Evolutionary conservation across 2,113 vertebrate species (phyloP).

Genomic region (Ariopsis seemanni): DNA sequence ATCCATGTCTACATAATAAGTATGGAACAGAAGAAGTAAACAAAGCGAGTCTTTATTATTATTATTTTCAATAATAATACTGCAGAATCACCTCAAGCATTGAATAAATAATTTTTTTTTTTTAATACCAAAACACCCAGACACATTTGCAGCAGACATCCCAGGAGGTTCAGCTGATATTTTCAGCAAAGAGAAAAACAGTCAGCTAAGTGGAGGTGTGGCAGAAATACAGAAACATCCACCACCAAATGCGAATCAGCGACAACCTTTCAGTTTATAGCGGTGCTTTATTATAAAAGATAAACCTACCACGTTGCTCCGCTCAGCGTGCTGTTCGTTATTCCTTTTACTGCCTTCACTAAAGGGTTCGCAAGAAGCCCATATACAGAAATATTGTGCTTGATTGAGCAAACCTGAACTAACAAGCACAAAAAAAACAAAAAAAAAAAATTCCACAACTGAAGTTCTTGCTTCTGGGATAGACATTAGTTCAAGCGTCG

Average conservation of each 20-base stretch:
- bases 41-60: not conserved
- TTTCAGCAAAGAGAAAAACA: not conserved
- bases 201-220: not conserved
- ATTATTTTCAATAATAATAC: not conserved
- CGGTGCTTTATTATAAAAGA: not conserved
- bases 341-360: not conserved
- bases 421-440: not conserved
- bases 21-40: not conserved
- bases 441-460: not conserved
- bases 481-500: constrained; percentile 2
- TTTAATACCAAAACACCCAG: not conserved
- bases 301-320: not conserved
- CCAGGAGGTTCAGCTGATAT: constrained; percentile 11
- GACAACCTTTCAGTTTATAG: not conserved
- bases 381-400: not conserved
- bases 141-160: constrained; percentile 8
- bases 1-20: not conserved
- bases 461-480: not conserved
- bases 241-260: not conserved
- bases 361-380: not conserved
- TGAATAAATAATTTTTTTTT: not conserved
- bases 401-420: not conserved
- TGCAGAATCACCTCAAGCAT: not conserved
- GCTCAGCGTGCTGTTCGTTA: not conserved
- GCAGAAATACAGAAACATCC: not conserved